Evolutionary conservation across 2,888 invertebrate species (phyloP), one percentile per base, ranked within the genome.

Genomic region (Myopa tessellatipennis): DNA sequence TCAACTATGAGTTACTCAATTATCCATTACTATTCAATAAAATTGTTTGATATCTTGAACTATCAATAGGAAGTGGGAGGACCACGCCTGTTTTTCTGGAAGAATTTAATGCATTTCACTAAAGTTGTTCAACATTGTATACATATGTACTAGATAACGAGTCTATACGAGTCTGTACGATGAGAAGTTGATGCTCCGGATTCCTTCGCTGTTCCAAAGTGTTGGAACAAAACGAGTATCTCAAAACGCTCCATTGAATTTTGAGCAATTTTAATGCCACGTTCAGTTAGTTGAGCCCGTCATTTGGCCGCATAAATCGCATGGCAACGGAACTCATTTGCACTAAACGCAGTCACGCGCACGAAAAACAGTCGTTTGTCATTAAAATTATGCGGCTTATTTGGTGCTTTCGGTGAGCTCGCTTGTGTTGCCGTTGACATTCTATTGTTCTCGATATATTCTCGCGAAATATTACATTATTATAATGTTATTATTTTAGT

Each of bases 351-450:
- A 76, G 16, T 61, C 45, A 8, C n/a, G 68, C n/a, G 18, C 16
- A 74, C 52, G n/a, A 36, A 74, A 52, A 45, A 50, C 50, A 65
- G 55, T 70, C 70, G n/a, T 40, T 58, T 38, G 52, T 73, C 63
- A 63, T 45, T 61, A 12, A 38, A 63, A 61, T 63, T 14, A 36
- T 63, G 73, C 45, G 45, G n/a, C 18, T 18, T 40, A 45, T 72
- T 67, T 74, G 63, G 65, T 74, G 34, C 60, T 74, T 70, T 63
- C 61, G 70, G 8, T 61, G 61, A n/a, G 18, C 5, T 10, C 18
- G 16, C 10, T n/a, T 16, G 5, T 58, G 18, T 58, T 58, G 16
- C 5, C 58, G 58, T 58, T 58, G 58, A n/a, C 18, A 18, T 58
- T 58, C 5, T 14, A n/a, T 63, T 63, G 34, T 63, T 34, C 36